Evolutionary conservation across 2,113 vertebrate species (phyloP).

Genomic region (Crotalus helleri): DNA sequence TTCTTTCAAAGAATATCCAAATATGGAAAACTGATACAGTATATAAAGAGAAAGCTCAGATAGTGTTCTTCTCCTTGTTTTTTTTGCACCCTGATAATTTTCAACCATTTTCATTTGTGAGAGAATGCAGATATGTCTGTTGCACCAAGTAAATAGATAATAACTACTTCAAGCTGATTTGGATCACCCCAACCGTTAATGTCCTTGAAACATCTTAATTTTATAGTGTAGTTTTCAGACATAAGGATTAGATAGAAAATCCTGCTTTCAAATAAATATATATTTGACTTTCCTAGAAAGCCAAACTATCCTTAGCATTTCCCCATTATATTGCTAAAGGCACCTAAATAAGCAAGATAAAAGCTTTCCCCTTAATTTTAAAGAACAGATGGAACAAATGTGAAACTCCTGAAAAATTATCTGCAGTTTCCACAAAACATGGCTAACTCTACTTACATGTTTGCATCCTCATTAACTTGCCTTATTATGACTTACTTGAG

Average conservation of each 20-base stretch:
- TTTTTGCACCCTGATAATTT: background rate
- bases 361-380: constrained; percentile 27
- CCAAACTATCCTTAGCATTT: background rate
- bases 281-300: background rate
- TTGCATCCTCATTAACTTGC: constrained; percentile 10
- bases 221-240: background rate
- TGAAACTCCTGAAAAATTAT: constrained; percentile 37
- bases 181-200: background rate
- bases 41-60: background rate
- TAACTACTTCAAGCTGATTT: background rate
- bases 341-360: constrained; percentile 42
- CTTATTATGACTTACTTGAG: constrained; percentile 35
- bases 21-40: background rate
- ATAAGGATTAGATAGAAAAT: background rate
- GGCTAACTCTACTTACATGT: background rate
- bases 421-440: constrained; percentile 6
- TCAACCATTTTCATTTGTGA: background rate
- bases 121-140: background rate
- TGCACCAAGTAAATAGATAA: background rate
- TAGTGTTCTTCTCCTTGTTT: background rate
- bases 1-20: background rate
- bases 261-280: background rate
- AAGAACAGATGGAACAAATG: constrained; percentile 16
- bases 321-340: background rate
- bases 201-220: background rate